Conservation (phyloP, 2,888 invertebrate genomes). For the Dicycla oo region DNA sequence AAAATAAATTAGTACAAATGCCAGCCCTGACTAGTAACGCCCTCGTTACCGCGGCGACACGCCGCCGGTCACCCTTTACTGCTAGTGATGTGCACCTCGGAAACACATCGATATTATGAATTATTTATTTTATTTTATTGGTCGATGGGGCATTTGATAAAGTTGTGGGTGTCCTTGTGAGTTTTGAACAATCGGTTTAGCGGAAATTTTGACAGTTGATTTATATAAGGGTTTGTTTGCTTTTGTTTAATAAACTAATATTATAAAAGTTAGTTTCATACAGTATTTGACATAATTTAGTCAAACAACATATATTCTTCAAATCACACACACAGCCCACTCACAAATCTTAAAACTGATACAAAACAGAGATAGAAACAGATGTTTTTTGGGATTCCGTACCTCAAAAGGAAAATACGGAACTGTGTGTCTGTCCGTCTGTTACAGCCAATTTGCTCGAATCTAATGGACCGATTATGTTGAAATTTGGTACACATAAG, state of each 20-base stretch:
- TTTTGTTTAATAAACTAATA: not conserved
- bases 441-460: too few relatives aligned
- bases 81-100: conserved; percentile 66
- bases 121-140: conserved; percentile 66
- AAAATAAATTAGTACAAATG: conserved; percentile 34
- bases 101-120: conserved; percentile 71
- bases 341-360: too few relatives aligned
- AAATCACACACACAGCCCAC: not conserved
- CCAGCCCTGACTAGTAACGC: conserved; percentile 81
- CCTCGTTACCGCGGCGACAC: conserved; percentile 86
- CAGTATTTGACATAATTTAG: not conserved
- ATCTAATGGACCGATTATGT: too few relatives aligned
- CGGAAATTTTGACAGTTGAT: conserved; percentile 9
- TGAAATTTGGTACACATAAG: too few relatives aligned
- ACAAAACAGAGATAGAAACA: too few relatives aligned
- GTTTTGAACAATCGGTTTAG: conserved; percentile 20
- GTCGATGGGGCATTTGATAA: conserved; percentile 50
- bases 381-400: too few relatives aligned
- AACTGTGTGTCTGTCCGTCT: too few relatives aligned
- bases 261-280: not conserved
- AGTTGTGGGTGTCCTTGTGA: conserved; percentile 17
- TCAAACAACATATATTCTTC: not conserved
- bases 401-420: too few relatives aligned
- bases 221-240: conserved; percentile 6
- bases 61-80: conserved; percentile 87